These are phyloP conservation scores for Yponomeuta cagnagella DNA, from an alignment of 2,888 invertebrate species.

Conservation along the genomic window DNA sequence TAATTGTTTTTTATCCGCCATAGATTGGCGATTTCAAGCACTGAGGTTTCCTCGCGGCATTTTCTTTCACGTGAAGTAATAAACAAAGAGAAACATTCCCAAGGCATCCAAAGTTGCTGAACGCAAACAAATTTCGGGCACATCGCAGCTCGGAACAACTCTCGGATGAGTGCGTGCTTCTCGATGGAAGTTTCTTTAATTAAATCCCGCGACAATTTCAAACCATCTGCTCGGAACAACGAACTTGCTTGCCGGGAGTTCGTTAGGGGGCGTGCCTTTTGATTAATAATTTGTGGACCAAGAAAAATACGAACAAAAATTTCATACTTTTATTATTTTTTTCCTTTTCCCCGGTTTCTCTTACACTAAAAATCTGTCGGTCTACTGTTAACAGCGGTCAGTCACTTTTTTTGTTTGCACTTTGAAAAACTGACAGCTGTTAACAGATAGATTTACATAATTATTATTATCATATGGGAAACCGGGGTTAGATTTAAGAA, in stretches of 20 bases:
- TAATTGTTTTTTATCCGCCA: too few relatives aligned
- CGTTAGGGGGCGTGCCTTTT: neutral
- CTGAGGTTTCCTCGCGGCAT: too few relatives aligned
- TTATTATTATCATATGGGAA: too few relatives aligned
- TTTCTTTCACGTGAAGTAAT: neutral
- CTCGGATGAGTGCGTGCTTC: slow-evolving; percentile 21
- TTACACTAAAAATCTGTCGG: too few relatives aligned
- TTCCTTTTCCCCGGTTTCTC: too few relatives aligned
- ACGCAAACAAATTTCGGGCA: slow-evolving; percentile 30
- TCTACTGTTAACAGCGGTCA: too few relatives aligned
- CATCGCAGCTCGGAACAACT: slow-evolving; percentile 32
- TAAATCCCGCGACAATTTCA: slow-evolving; percentile 53
- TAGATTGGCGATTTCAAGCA: too few relatives aligned
- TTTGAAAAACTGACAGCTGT: too few relatives aligned
- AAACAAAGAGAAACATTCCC: neutral
- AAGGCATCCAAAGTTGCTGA: neutral
- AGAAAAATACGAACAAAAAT: neutral
- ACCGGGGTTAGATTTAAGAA: too few relatives aligned
- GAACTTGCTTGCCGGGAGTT: slow-evolving; percentile 4
- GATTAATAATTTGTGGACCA: neutral
- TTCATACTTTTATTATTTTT: too few relatives aligned
- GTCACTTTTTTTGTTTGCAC: too few relatives aligned
- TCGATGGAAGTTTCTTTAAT: slow-evolving; percentile 44
- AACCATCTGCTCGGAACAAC: slow-evolving; percentile 39
- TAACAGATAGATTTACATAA: too few relatives aligned